Percentiles rank a stretch among this genome's conserved stretches.
These are phyloP conservation scores for Xylocampa areola DNA, from an alignment of 2,888 invertebrate genomes.

Conservation along the genomic window DNA sequence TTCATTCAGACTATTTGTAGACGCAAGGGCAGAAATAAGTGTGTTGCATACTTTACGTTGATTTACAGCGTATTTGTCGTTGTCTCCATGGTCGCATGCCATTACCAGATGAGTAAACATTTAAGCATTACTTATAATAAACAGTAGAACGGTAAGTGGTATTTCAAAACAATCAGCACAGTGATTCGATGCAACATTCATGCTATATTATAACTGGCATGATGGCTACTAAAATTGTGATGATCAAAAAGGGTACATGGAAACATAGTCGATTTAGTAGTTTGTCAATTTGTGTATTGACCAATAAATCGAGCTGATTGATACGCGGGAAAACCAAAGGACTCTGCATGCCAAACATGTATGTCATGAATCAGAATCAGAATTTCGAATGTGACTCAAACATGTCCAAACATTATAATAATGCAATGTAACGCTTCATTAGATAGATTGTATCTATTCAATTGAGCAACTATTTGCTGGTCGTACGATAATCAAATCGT, in stretches of 20 bases:
- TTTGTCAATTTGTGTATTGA: background rate
- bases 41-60: conserved; percentile 4
- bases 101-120: conserved; percentile 2
- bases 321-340: conserved; percentile 18
- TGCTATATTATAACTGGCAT: no score
- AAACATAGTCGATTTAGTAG: no score
- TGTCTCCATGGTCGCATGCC: background rate
- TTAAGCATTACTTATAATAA: background rate
- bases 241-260: no score
- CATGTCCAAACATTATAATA: conserved; percentile 28
- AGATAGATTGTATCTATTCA: conserved; percentile 36
- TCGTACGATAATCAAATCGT: conserved; percentile 26
- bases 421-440: conserved; percentile 28
- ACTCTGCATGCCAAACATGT: background rate
- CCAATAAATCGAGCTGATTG: background rate
- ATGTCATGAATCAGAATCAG: conserved; percentile 22
- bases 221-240: no score
- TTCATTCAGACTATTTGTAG: conserved; percentile 15
- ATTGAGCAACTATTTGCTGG: conserved; percentile 32
- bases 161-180: no score
- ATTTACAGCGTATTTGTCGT: conserved; percentile 4
- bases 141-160: no score
- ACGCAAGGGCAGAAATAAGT: conserved; percentile 41
- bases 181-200: no score
- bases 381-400: conserved; percentile 35